Percentiles rank a stretch among this genome's conserved stretches.
phyloP scores from a whole-genome alignment of 2,888 invertebrate species.

The Embidobia sp. region DNA sequence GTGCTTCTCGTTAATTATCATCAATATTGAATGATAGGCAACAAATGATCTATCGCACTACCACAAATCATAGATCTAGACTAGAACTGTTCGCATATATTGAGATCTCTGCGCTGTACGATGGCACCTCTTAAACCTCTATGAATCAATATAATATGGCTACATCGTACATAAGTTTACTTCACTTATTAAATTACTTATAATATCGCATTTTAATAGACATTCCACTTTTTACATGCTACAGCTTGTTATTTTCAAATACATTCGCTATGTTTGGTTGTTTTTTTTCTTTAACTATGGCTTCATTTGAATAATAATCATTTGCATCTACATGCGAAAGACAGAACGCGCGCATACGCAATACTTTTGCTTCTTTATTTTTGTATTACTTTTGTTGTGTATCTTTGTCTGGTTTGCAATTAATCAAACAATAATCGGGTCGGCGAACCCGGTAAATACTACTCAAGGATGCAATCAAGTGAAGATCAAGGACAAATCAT shows the following conservation, averaged over 20 bases:
- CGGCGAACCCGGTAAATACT: constrained; percentile 5
- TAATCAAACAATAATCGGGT: not conserved
- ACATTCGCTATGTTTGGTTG: constrained; percentile 65
- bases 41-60: constrained; percentile 60
- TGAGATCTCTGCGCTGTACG: constrained; percentile 73
- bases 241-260: constrained; percentile 68
- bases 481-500: constrained; percentile 21
- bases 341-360: constrained; percentile 43
- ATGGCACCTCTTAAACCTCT: constrained; percentile 71
- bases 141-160: constrained; percentile 71
- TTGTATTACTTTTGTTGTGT: not conserved
- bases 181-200: constrained; percentile 72
- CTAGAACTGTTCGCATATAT: constrained; percentile 73
- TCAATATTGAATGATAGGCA: constrained; percentile 57
- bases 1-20: constrained; percentile 54
- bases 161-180: constrained; percentile 71
- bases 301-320: constrained; percentile 50
- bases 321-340: constrained; percentile 61
- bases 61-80: constrained; percentile 69
- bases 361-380: constrained; percentile 7
- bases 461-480: constrained; percentile 14
- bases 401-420: not conserved
- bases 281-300: constrained; percentile 45
- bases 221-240: constrained; percentile 70
- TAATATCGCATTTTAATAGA: constrained; percentile 71